Evolutionary conservation across 2,888 invertebrate species (phyloP).

Genomic region (Villa cingulata): DNA sequence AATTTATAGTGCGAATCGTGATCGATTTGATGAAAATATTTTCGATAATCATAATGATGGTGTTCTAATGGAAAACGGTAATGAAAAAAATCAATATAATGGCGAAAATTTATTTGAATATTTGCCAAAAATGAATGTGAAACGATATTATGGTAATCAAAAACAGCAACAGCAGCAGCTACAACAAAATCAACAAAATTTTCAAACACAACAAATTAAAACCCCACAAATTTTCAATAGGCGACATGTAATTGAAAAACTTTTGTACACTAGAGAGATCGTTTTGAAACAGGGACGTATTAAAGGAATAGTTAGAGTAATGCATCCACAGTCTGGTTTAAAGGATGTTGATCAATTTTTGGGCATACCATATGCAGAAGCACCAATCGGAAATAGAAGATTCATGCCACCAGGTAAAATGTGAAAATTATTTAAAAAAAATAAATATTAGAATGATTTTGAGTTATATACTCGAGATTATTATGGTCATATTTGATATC

Average conservation of each 20-base stretch:
- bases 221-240: slow-evolving; percentile 28
- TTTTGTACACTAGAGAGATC: slow-evolving; percentile 45
- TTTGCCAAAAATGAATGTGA: neutral
- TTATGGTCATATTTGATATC: too few species aligned
- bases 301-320: slow-evolving; percentile 52
- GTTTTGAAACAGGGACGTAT: slow-evolving; percentile 53
- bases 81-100: neutral
- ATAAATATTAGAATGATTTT: too few species aligned
- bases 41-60: too few species aligned
- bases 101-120: neutral
- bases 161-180: too few species aligned
- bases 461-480: too few species aligned
- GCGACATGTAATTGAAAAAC: slow-evolving; percentile 28
- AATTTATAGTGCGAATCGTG: too few species aligned
- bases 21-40: neutral
- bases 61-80: too few species aligned
- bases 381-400: slow-evolving; percentile 57
- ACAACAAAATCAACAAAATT: too few species aligned
- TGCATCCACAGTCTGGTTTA: slow-evolving; percentile 44
- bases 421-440: neutral
- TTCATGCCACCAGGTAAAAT: slow-evolving; percentile 69
- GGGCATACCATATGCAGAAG: slow-evolving; percentile 70
- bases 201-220: neutral
- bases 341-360: slow-evolving; percentile 59
- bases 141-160: neutral